Conservation (phyloP, 2,888 invertebrate genomes). For the Drosophila hamatofila region DNA sequence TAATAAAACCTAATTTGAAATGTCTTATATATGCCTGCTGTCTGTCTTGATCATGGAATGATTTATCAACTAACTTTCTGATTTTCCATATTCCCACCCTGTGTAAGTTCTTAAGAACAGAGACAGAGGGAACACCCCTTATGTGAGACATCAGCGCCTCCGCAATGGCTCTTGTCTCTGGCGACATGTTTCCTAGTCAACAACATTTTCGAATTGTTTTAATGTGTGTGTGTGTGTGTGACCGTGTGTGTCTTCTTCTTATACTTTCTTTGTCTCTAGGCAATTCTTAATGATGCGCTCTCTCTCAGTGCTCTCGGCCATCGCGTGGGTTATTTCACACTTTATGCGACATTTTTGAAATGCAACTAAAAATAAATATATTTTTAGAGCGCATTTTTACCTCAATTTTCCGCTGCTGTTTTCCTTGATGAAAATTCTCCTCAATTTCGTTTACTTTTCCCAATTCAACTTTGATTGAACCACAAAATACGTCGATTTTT, state of each 20-base stretch:
- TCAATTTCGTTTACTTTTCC: slow-evolving; percentile 19
- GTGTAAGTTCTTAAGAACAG: slow-evolving; percentile 1
- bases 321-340: slow-evolving; percentile 49
- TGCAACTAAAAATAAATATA: slow-evolving; percentile 69
- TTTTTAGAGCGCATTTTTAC: slow-evolving; percentile 41
- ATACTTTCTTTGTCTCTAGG: neutral
- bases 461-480: slow-evolving; percentile 25
- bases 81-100: neutral
- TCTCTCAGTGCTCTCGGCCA: slow-evolving; percentile 2
- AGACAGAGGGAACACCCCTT: slow-evolving; percentile 19
- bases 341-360: slow-evolving; percentile 70
- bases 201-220: slow-evolving; percentile 31
- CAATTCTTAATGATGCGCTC: slow-evolving; percentile 9
- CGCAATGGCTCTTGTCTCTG: slow-evolving; percentile 21
- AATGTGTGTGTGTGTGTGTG: neutral
- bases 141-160: slow-evolving; percentile 11
- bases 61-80: neutral
- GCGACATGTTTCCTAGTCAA: slow-evolving; percentile 36
- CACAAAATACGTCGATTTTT: slow-evolving; percentile 48
- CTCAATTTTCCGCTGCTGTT: slow-evolving; percentile 37
- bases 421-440: slow-evolving; percentile 48
- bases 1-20: neutral
- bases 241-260: neutral
- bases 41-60: neutral
- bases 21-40: neutral